Base-by-base conservation (phyloP, 2,888 invertebrate species). In the Scaeva pyrastri region DNA sequence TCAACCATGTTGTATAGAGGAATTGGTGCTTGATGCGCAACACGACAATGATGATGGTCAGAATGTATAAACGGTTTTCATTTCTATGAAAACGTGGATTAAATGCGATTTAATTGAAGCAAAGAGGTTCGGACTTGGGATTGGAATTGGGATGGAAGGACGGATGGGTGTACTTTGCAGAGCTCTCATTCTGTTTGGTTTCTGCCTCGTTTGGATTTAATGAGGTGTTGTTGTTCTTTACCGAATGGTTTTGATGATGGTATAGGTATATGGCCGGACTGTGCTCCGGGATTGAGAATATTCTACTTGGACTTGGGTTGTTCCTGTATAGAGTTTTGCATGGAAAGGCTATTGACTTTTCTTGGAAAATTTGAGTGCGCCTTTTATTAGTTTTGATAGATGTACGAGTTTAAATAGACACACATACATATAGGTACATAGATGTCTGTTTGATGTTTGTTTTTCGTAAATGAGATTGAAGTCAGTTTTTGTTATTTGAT, bases 101-200 rank as follows among this genome's bases (percentile, higher is more conserved):
- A 80, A 80, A 84, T 80, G 80, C 71, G 71, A 66, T 84, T 80
- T 80, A 84, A 84, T 80, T 84, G 84, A 84, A 80, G 80, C 43
- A 58, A 84, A 75, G 74, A 64, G 64, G 43, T 71, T 58, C n/a
- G n/a, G n/a, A n/a, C n/a, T n/a, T n/a, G n/a, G n/a, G n/a, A n/a
- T n/a, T n/a, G n/a, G n/a, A n/a, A n/a, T n/a, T n/a, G n/a, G 64
- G 70, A 64, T 68, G 60, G 71, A 48, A 76, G 78, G 14, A 16
- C 21, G 26, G 26, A 45, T 45, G 64, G 36, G 39, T 66, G 19
- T 26, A 23, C 50, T 11, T 8, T 26, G 55, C 55, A 31, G 7
- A 43, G 62, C 39, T n/a, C n/a, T 45, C 7, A 10, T 19, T 19
- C 26, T 64, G 41, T 73, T 68, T 58, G 36, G 56, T 56, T 66